Evolutionary conservation across 2,797 vertebrate genomes (phyloP).

Genomic region (Cyclopterus lumpus): DNA sequence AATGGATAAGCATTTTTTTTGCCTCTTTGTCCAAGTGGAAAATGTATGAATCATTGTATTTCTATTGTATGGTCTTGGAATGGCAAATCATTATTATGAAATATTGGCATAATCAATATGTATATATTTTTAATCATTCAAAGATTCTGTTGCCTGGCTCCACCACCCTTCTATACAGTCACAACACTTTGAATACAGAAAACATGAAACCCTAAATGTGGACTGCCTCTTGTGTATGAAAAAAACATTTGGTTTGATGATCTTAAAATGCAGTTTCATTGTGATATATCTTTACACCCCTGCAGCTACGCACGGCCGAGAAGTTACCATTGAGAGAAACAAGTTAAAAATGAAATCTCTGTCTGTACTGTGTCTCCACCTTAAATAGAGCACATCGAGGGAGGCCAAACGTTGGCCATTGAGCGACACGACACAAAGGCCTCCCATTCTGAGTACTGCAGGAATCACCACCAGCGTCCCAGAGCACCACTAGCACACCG

Average conservation of each 20-base stretch:
- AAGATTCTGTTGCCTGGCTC: not conserved
- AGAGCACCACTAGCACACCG: conserved; percentile 48
- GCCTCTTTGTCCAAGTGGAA: not conserved
- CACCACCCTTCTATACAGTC: not conserved
- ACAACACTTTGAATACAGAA: not conserved
- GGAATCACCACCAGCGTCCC: conserved; percentile 60
- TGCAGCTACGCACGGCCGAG: not conserved
- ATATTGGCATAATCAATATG: not conserved
- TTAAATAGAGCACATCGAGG: conserved; percentile 16
- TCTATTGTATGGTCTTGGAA: not conserved
- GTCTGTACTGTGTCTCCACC: conserved; percentile 2
- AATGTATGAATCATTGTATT: not conserved
- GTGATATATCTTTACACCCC: not conserved
- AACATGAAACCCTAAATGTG: not conserved
- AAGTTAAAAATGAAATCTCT: not conserved
- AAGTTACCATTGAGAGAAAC: not conserved
- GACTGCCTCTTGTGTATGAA: not conserved
- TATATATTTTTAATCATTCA: too few species aligned
- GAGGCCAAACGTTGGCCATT: conserved; percentile 13
- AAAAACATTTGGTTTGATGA: not conserved
- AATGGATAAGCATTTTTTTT: not conserved
- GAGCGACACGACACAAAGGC: conserved; percentile 42
- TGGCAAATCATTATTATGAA: not conserved
- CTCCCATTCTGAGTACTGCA: conserved; percentile 54
- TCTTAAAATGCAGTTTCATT: not conserved